Percentiles rank a stretch among this genome's conserved stretches.
phyloP scores from a whole-genome alignment of 1,140 invertebrate genomes.

The Euschistus heros region DNA sequence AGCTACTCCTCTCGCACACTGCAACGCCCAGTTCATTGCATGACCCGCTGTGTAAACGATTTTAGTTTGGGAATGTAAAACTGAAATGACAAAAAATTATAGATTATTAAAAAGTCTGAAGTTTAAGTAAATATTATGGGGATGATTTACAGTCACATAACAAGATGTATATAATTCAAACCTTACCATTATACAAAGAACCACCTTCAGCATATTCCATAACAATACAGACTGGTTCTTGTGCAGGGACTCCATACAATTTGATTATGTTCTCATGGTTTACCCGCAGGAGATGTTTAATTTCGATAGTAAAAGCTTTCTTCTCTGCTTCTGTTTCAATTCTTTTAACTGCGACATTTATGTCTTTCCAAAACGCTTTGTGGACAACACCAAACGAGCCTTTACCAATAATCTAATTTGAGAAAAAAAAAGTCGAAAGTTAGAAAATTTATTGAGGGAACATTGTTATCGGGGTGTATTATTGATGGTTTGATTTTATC shows the following conservation, averaged over 20 bases:
- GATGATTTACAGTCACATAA: background rate
- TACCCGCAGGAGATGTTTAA: constrained; percentile 79
- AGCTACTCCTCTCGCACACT: constrained; percentile 86
- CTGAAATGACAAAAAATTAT: constrained; percentile 38
- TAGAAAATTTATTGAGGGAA: too few relatives aligned
- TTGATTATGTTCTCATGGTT: constrained; percentile 89
- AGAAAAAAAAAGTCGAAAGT: too few relatives aligned
- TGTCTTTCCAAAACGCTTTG: constrained; percentile 74
- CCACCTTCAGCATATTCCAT: constrained; percentile 98
- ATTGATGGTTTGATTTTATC: background rate
- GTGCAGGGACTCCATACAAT: constrained; percentile 82
- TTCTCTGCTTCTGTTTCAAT: constrained; percentile 83
- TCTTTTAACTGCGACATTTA: constrained; percentile 82
- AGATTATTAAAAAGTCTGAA: background rate
- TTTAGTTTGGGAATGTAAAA: constrained; percentile 72
- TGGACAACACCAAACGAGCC: constrained; percentile 94
- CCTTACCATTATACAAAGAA: constrained; percentile 80
- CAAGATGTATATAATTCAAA: constrained; percentile 8
- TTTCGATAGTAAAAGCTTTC: constrained; percentile 70
- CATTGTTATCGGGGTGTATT: too few relatives aligned
- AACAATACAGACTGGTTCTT: constrained; percentile 59
- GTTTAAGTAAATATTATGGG: background rate
- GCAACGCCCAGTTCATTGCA: constrained; percentile 89
- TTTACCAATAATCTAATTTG: constrained; percentile 78
- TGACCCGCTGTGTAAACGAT: constrained; percentile 77